Evolutionary conservation across 2,888 invertebrate species (phyloP).

Genomic region (Acheta domesticus): DNA sequence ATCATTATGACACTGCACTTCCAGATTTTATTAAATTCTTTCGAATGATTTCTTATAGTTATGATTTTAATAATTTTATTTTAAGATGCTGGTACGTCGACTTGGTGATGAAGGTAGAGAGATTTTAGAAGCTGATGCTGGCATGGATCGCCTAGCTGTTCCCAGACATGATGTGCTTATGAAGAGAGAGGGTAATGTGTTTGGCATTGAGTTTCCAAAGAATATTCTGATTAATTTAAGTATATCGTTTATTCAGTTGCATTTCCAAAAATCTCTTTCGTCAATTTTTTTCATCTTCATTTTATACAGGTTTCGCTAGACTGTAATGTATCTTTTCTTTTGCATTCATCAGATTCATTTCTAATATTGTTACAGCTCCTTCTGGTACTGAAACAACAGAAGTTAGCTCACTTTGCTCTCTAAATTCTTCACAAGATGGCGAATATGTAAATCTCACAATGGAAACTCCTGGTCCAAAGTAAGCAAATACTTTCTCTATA

Average conservation of each 20-base stretch:
- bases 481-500: neutral
- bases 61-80: neutral
- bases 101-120: constrained; percentile 57
- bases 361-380: constrained; percentile 44
- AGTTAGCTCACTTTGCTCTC: constrained; percentile 53
- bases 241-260: neutral
- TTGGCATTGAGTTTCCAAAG: neutral
- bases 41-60: too few species aligned
- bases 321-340: neutral
- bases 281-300: too few species aligned
- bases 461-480: constrained; percentile 29
- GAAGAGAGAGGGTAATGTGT: constrained; percentile 47
- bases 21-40: too few species aligned
- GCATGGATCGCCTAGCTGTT: constrained; percentile 46
- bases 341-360: neutral
- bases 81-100: constrained; percentile 64
- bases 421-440: constrained; percentile 51
- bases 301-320: too few species aligned
- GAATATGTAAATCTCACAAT: constrained; percentile 50
- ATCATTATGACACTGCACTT: too few species aligned
- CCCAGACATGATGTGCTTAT: constrained; percentile 46
- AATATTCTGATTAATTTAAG: neutral
- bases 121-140: constrained; percentile 34
- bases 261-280: neutral
- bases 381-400: constrained; percentile 53